Percentiles rank a stretch among this genome's conserved stretches.
phyloP scores from a whole-genome alignment of 2,113 vertebrate genomes.

The Epinephelus fuscoguttatus region DNA sequence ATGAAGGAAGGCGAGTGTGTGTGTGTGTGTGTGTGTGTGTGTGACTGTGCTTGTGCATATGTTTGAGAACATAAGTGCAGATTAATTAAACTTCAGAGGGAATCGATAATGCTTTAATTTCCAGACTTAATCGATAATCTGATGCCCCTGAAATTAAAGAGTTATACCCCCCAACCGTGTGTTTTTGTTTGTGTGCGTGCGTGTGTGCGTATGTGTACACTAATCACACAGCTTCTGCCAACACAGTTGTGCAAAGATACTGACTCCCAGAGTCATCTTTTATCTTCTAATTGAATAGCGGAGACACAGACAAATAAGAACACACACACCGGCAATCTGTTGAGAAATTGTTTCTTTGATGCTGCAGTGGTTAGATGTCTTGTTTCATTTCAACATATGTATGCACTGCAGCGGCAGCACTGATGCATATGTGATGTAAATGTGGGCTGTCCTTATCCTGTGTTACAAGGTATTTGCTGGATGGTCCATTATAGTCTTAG shows the following conservation, averaged over 20 bases:
- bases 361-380: conserved; percentile 41
- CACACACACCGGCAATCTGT: conserved; percentile 29
- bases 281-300: conserved; percentile 68
- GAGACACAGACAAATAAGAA: conserved; percentile 37
- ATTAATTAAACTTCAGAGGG: conserved; percentile 78
- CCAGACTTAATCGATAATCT: conserved; percentile 65
- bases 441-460: background rate
- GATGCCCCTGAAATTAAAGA: conserved; percentile 72
- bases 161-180: conserved; percentile 32
- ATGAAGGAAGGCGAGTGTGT: conserved; percentile 28
- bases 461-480: conserved; percentile 4
- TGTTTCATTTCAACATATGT: conserved; percentile 41
- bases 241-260: conserved; percentile 46
- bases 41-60: background rate
- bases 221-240: conserved; percentile 47
- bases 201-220: background rate
- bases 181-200: conserved; percentile 25
- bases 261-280: conserved; percentile 62
- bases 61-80: conserved; percentile 57
- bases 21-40: background rate
- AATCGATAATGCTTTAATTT: conserved; percentile 75
- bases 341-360: conserved; percentile 59
- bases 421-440: conserved; percentile 26
- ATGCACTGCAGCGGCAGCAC: conserved; percentile 11
- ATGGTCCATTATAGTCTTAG: conserved; percentile 8